These are phyloP conservation scores for Heliothis peltigera DNA, from an alignment of 2,888 invertebrate genomes.

Conservation along the genomic window DNA sequence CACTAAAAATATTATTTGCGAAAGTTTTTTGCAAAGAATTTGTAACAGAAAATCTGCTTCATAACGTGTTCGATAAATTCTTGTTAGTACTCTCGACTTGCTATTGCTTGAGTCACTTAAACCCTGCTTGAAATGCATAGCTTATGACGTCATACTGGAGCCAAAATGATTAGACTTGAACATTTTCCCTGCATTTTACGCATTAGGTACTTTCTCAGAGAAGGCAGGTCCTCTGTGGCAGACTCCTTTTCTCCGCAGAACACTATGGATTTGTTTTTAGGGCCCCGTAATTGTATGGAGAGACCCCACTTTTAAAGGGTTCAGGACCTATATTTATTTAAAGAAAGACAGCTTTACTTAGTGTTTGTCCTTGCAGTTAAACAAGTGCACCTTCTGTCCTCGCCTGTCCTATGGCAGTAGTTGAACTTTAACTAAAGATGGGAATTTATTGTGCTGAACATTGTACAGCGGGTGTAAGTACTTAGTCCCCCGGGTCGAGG, in stretches of 20 bases:
- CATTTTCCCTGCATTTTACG: too few species aligned
- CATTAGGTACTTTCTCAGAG: too few species aligned
- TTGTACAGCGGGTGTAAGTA: constrained; percentile 45
- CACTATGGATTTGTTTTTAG: too few species aligned
- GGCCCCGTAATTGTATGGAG: too few species aligned
- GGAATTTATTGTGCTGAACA: constrained; percentile 52
- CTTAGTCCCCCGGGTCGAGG: constrained; percentile 43
- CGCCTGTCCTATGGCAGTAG: not conserved
- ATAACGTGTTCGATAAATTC: not conserved
- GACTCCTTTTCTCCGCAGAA: too few species aligned
- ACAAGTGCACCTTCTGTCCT: not conserved
- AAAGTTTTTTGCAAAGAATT: constrained; percentile 32
- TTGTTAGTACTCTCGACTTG: not conserved
- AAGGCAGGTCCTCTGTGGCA: too few species aligned
- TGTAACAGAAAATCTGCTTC: not conserved
- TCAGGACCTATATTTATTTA: too few species aligned
- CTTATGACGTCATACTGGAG: too few species aligned
- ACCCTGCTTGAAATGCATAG: not conserved
- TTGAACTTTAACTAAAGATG: constrained; percentile 42
- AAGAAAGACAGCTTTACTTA: too few species aligned
- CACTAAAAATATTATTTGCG: constrained; percentile 59
- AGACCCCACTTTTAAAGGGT: too few species aligned
- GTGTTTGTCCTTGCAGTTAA: too few species aligned
- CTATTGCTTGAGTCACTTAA: not conserved
- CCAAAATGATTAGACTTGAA: too few species aligned